phyloP scores from a whole-genome alignment of 2,113 vertebrate genomes.

The Meleagris gallopavo region DNA sequence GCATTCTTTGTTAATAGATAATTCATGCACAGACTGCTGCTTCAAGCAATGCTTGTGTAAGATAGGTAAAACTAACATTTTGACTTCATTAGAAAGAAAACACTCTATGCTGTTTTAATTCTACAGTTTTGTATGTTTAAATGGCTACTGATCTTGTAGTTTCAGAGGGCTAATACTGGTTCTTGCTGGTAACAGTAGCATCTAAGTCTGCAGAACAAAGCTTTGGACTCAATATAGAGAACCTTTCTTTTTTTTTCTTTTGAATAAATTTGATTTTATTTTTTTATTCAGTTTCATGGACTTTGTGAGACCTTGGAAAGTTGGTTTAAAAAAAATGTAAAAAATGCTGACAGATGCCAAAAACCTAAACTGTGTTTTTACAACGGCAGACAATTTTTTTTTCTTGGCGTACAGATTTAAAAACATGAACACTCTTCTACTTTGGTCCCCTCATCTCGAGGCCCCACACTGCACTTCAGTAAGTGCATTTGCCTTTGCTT shows the following conservation, averaged over 20 bases:
- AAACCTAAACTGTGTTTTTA: neutral
- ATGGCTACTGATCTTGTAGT: neutral
- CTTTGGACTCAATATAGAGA: neutral
- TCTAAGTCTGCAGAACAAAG: neutral
- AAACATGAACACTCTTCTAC: neutral
- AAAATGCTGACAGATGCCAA: neutral
- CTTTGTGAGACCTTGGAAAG: neutral
- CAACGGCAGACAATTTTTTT: neutral
- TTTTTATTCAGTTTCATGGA: neutral
- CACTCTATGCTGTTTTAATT: neutral
- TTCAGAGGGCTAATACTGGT: neutral
- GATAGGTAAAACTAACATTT: neutral
- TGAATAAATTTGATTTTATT: neutral
- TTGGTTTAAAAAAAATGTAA: neutral
- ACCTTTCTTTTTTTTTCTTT: rapidly evolving
- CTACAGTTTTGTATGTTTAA: neutral
- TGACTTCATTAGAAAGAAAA: neutral
- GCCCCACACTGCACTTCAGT: neutral
- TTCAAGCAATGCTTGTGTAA: neutral
- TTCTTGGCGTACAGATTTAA: neutral
- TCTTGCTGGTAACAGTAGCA: neutral
- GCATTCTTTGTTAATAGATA: conserved; percentile 4
- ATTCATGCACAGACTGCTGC: neutral
- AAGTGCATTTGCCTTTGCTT: neutral
- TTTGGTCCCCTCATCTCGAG: neutral